phyloP scores from a whole-genome alignment of 2,888 invertebrate genomes.

The Cremastobaeus sp. region DNA sequence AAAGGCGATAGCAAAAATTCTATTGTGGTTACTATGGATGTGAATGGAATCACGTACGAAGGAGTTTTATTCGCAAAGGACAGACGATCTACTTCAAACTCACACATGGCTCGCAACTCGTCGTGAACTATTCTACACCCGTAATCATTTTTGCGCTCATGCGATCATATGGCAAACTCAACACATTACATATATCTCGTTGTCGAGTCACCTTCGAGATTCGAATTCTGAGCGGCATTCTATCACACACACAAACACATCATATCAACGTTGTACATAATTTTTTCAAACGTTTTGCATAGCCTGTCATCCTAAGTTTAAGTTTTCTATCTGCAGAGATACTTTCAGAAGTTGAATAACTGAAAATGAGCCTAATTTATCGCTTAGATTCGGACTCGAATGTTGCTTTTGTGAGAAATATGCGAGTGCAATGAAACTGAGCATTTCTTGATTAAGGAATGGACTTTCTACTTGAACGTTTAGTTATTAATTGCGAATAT shows the following conservation, averaged over 20 bases:
- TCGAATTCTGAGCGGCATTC: constrained; percentile 1
- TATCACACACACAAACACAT: constrained; percentile 2
- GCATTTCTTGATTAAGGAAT: constrained; percentile 6
- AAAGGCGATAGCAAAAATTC: constrained; percentile 91
- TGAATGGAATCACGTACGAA: constrained; percentile 97
- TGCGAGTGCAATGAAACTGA: constrained; percentile 48
- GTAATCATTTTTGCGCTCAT: constrained; percentile 8
- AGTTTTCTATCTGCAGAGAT: constrained; percentile 27
- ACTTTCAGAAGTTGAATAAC: background rate
- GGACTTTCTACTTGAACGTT: constrained; percentile 24
- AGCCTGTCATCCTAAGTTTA: constrained; percentile 20
- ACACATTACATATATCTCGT: constrained; percentile 26
- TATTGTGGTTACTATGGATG: constrained; percentile 95
- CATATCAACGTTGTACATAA: constrained; percentile 34
- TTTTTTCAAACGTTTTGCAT: constrained; percentile 28
- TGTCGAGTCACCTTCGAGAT: constrained; percentile 1
- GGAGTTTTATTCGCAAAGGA: constrained; percentile 90
- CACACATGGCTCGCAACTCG: constrained; percentile 69
- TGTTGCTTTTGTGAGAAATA: constrained; percentile 25
- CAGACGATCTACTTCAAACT: constrained; percentile 58
- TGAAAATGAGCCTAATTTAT: background rate
- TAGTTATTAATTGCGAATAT: constrained; percentile 30
- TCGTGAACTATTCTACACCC: constrained; percentile 66
- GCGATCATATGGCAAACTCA: constrained; percentile 19
- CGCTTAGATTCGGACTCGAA: constrained; percentile 8